Evolutionary conservation across 2,113 vertebrate genomes (phyloP).

Genomic region (Ceyx margarethae): DNA sequence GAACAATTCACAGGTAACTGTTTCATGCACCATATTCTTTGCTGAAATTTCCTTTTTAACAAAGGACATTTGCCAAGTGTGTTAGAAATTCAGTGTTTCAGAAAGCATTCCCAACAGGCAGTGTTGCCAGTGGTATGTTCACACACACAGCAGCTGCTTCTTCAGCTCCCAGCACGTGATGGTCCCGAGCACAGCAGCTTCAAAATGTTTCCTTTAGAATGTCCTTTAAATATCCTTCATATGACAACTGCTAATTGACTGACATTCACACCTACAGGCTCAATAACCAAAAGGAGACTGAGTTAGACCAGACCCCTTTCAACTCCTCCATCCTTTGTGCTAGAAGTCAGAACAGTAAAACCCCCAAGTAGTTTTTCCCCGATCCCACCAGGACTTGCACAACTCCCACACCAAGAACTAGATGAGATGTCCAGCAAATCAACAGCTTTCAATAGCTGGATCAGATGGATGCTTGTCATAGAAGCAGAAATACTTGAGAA

Average conservation of each 20-base stretch:
- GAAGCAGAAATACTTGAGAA: not conserved
- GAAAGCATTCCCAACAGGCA: constrained; percentile 43
- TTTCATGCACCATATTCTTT: constrained; percentile 31
- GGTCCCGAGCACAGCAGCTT: not conserved
- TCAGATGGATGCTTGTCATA: not conserved
- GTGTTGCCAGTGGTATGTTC: constrained; percentile 21
- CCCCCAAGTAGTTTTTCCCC: not conserved
- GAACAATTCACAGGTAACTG: constrained; percentile 36
- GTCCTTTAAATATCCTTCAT: not conserved
- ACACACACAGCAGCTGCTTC: not conserved
- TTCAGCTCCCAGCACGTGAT: not conserved
- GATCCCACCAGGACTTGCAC: not conserved
- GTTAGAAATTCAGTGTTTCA: constrained; percentile 34
- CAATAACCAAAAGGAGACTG: not conserved
- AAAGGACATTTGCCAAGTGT: constrained; percentile 19
- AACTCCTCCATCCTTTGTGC: not conserved
- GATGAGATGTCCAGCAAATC: not conserved
- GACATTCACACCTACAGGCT: not conserved
- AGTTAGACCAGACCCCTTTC: not conserved
- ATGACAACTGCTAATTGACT: not conserved
- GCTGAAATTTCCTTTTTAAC: constrained; percentile 29
- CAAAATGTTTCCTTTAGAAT: not conserved
- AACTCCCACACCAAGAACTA: not conserved
- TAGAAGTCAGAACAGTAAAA: not conserved
- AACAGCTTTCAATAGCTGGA: not conserved